A percentile compares a stretch with the other conserved stretches of the same genome.
Evolutionary conservation across 2,797 vertebrate genomes (phyloP).

Genomic region (Ctenochaetus hawaiiensis): DNA sequence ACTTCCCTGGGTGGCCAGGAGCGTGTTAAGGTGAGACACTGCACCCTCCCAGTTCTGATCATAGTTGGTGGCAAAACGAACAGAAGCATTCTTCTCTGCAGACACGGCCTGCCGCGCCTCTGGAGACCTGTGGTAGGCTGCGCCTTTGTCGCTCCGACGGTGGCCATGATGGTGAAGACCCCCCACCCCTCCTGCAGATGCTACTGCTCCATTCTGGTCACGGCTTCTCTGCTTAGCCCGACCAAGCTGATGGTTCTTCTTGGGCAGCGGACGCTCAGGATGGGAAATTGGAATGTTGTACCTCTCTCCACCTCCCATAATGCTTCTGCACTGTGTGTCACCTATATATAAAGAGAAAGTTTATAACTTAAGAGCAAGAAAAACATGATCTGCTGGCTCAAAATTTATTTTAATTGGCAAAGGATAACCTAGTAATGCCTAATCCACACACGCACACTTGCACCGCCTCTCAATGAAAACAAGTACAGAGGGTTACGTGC

Average conservation of each 20-base stretch:
- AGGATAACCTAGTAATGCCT: no score
- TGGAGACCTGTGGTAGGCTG: constrained; percentile 85
- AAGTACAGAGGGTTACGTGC: constrained; percentile 70
- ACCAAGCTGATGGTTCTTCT: constrained; percentile 91
- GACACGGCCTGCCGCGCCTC: constrained; percentile 94
- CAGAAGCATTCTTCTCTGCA: constrained; percentile 84
- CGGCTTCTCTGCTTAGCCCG: constrained; percentile 90
- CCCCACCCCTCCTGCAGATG: constrained; percentile 72
- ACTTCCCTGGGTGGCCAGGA: constrained; percentile 89
- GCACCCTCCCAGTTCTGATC: constrained; percentile 90
- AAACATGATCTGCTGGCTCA: background rate
- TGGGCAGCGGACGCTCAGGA: constrained; percentile 87
- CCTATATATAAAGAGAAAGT: constrained; percentile 75
- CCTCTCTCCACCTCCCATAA: constrained; percentile 97
- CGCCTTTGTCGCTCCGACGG: constrained; percentile 89
- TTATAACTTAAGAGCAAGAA: background rate
- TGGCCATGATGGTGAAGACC: constrained; percentile 79
- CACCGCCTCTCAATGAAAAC: constrained; percentile 26
- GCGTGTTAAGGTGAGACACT: constrained; percentile 87
- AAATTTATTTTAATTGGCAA: no score
- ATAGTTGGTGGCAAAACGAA: constrained; percentile 85
- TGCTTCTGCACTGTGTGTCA: constrained; percentile 90
- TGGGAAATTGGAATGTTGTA: constrained; percentile 95
- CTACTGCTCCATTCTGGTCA: constrained; percentile 87
- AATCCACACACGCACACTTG: background rate